phyloP scores from a whole-genome alignment of 2,113 vertebrate species.

The Lynx canadensis region DNA sequence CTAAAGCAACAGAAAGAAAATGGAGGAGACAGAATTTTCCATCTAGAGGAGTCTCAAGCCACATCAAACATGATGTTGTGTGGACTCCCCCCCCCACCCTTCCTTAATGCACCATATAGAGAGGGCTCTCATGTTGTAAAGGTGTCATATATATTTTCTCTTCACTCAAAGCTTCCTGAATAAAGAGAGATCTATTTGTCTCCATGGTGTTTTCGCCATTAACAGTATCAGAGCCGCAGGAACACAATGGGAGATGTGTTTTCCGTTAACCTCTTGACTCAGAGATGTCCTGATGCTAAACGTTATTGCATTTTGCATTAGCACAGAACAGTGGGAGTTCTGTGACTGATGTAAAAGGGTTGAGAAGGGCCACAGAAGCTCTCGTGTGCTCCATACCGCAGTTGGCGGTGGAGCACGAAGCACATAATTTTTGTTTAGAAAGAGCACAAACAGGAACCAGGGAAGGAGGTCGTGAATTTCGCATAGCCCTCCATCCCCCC shows the following conservation, averaged over 20 bases:
- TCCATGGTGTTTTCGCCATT: slow-evolving; percentile 81
- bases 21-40: neutral
- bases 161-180: slow-evolving; percentile 73
- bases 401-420: slow-evolving; percentile 35
- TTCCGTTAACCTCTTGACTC: slow-evolving; percentile 82
- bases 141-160: slow-evolving; percentile 79
- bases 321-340: slow-evolving; percentile 75
- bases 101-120: slow-evolving; percentile 68
- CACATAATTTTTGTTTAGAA: slow-evolving; percentile 60
- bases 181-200: slow-evolving; percentile 81
- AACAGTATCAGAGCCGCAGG: slow-evolving; percentile 78
- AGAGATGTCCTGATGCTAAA: slow-evolving; percentile 80
- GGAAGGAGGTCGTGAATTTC: slow-evolving; percentile 33
- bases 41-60: slow-evolving; percentile 16
- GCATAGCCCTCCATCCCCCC: neutral
- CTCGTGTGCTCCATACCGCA: slow-evolving; percentile 55
- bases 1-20: slow-evolving; percentile 57
- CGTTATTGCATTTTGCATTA: slow-evolving; percentile 80
- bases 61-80: neutral
- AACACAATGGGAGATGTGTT: slow-evolving; percentile 82
- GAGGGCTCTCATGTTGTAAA: slow-evolving; percentile 70
- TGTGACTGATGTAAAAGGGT: slow-evolving; percentile 69
- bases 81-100: slow-evolving; percentile 37
- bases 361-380: slow-evolving; percentile 65
- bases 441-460: slow-evolving; percentile 29